Evolutionary conservation across 2,797 vertebrate species (phyloP).

Genomic region (Falco novaeseelandiae): DNA sequence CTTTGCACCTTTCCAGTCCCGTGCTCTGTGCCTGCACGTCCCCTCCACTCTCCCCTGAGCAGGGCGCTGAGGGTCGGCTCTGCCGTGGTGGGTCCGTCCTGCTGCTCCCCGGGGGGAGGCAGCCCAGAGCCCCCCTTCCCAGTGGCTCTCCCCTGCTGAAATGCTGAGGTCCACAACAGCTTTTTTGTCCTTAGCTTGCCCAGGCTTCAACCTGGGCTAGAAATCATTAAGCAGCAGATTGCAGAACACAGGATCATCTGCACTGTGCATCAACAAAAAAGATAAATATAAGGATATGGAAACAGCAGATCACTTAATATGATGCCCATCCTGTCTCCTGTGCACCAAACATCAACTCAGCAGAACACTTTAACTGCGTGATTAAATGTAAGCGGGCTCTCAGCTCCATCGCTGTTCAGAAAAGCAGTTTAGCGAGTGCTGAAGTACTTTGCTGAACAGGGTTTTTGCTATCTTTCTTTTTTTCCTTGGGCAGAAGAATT

Average conservation of each 20-base stretch:
- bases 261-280: background rate
- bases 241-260: background rate
- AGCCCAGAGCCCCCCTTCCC: background rate
- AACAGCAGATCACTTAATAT: background rate
- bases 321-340: background rate
- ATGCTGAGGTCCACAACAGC: rapidly evolving
- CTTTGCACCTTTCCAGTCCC: background rate
- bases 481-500: conserved; percentile 49
- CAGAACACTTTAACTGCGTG: background rate
- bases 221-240: background rate
- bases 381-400: background rate
- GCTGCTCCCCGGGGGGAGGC: background rate
- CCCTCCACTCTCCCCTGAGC: background rate
- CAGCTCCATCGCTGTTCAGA: background rate
- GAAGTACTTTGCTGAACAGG: background rate
- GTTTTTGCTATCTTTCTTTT: conserved; percentile 18
- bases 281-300: background rate
- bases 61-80: background rate
- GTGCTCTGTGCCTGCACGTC: rapidly evolving
- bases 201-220: background rate
- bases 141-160: background rate
- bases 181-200: background rate
- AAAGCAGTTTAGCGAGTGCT: background rate
- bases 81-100: background rate
- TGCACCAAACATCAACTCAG: background rate